Evolutionary conservation across 2,113 vertebrate species (phyloP).

Genomic region (Illadopsis cleaveri): DNA sequence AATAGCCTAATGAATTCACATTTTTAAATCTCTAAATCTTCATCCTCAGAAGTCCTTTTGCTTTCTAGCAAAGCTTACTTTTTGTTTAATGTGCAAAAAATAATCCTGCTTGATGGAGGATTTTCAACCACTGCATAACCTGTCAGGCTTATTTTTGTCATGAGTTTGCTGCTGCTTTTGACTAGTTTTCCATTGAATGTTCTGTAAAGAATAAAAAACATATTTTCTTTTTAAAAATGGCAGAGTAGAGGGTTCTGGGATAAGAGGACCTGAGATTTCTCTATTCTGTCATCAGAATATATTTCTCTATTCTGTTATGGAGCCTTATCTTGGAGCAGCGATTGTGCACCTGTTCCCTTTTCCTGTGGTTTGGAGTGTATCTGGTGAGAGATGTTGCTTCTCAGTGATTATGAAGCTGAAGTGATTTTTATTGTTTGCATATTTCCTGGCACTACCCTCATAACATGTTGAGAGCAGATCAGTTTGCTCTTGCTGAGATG

Average conservation of each 20-base stretch:
- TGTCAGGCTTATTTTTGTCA: conserved; percentile 8
- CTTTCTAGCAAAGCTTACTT: conserved; percentile 39
- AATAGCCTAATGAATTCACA: conserved; percentile 28
- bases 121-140: not conserved
- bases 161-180: not conserved
- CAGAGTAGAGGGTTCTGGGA: not conserved
- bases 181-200: not conserved
- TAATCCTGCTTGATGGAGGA: conserved; percentile 10
- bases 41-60: not conserved
- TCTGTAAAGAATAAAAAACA: not conserved
- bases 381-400: not conserved
- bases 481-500: not conserved
- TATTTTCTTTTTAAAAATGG: not conserved
- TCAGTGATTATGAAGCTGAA: not conserved
- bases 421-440: not conserved
- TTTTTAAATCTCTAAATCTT: conserved; percentile 28
- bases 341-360: not conserved
- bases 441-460: not conserved
- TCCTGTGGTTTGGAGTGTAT: not conserved
- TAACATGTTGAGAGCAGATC: not conserved
- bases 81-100: not conserved
- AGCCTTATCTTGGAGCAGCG: not conserved
- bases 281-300: not conserved
- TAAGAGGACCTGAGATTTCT: not conserved
- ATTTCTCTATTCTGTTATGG: not conserved